Percentiles rank a stretch among this genome's conserved stretches.
Conservation (phyloP, 2,113 vertebrate genomes). For the Ictalurus punctatus region DNA sequence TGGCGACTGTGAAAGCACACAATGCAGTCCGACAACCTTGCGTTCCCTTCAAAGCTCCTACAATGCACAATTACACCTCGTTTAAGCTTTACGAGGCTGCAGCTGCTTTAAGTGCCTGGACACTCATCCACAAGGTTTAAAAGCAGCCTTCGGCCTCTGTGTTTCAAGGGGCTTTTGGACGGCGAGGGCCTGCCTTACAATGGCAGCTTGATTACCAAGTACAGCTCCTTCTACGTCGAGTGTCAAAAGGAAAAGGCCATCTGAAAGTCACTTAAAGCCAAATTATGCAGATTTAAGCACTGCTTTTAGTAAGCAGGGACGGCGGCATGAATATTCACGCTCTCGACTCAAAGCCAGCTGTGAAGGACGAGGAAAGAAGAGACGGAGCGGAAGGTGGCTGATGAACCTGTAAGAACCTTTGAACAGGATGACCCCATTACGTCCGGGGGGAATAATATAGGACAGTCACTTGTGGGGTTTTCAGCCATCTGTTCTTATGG, state of each 20-base stretch:
- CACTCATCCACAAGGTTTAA: constrained; percentile 40
- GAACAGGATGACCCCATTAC: constrained; percentile 18
- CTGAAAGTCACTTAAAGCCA: constrained; percentile 73
- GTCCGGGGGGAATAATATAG: neutral
- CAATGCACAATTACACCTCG: constrained; percentile 40
- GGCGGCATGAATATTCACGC: constrained; percentile 69
- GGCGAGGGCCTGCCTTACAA: constrained; percentile 49
- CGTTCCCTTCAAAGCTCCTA: constrained; percentile 25
- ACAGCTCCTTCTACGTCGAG: constrained; percentile 65
- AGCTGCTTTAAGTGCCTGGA: constrained; percentile 46
- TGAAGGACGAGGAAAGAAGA: constrained; percentile 56
- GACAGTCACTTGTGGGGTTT: constrained; percentile 12
- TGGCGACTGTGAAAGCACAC: neutral
- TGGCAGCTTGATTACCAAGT: constrained; percentile 71
- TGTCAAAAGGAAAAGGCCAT: constrained; percentile 69
- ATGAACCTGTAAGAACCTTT: constrained; percentile 52
- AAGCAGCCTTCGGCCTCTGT: constrained; percentile 39
- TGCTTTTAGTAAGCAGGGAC: constrained; percentile 65
- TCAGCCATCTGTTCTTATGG: constrained; percentile 19
- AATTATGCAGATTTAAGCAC: constrained; percentile 75
- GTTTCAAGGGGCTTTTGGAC: constrained; percentile 48
- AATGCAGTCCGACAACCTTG: constrained; percentile 3
- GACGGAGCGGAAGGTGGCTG: constrained; percentile 56
- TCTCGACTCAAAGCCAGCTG: constrained; percentile 59
- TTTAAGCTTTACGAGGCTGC: constrained; percentile 42